Conservation (phyloP, 2,797 vertebrate species). For the Muscicapa comitata region DNA sequence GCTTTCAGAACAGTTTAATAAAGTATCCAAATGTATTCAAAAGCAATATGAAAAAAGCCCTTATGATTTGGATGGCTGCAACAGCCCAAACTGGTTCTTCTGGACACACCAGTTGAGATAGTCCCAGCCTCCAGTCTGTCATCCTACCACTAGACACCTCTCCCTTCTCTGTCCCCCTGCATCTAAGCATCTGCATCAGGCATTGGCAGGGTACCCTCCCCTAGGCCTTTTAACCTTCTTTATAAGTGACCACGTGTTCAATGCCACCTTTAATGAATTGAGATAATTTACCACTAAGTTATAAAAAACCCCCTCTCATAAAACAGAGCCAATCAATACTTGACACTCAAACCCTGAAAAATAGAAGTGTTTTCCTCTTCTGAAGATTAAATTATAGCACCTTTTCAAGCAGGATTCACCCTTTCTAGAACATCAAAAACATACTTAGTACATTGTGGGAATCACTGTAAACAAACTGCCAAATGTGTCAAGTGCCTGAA, state of each 20-base stretch:
- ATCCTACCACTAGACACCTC: not conserved
- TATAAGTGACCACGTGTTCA: not conserved
- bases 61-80: not conserved
- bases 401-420: not conserved
- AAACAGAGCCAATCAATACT: not conserved
- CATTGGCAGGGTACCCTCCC: not conserved
- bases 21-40: not conserved
- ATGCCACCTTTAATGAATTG: not conserved
- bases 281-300: not conserved
- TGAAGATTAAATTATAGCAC: not conserved
- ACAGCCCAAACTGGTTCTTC: not conserved
- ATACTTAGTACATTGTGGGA: not conserved
- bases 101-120: not conserved
- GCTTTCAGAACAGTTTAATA: not conserved
- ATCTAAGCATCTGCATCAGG: not conserved
- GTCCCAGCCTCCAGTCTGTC: not conserved
- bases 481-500: not conserved
- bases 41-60: not conserved
- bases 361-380: not conserved
- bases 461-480: not conserved
- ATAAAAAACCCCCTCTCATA: not conserved
- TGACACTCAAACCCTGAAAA: not conserved
- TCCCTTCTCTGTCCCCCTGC: not conserved
- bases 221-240: not conserved
- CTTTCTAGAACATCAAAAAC: not conserved